A percentile compares a stretch with the other conserved stretches of the same genome.
phyloP scores from a whole-genome alignment of 1,140 invertebrate genomes.

The Caenorhabditis tropicalis region DNA sequence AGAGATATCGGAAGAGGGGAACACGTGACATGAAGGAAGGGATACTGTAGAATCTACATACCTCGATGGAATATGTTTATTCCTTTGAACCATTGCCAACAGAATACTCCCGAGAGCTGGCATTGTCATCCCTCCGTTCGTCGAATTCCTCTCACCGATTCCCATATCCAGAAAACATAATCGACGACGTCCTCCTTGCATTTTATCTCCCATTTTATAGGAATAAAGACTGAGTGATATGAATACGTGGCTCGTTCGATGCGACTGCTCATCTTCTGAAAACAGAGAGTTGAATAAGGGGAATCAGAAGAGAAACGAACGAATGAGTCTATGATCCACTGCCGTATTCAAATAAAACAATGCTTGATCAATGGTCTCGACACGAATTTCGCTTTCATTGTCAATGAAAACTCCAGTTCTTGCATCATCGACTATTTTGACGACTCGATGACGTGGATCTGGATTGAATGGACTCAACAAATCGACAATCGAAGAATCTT shows the following conservation, averaged over 20 bases:
- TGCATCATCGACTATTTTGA: conserved; percentile 56
- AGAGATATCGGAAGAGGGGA: neutral
- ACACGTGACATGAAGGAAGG: neutral
- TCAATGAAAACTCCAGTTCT: conserved; percentile 53
- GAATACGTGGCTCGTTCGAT: conserved; percentile 56
- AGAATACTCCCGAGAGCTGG: conserved; percentile 58
- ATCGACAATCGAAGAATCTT: conserved; percentile 54
- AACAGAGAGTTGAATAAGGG: neutral
- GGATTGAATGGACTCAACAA: conserved; percentile 57
- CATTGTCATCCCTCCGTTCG: conserved; percentile 59
- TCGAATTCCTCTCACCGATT: conserved; percentile 61
- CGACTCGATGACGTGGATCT: conserved; percentile 53
- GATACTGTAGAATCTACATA: neutral
- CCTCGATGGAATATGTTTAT: conserved; percentile 62
- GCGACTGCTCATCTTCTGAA: conserved; percentile 60
- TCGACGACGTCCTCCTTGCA: conserved; percentile 43
- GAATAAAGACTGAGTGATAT: conserved; percentile 56
- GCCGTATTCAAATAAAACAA: conserved; percentile 60
- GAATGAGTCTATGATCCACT: conserved; percentile 57
- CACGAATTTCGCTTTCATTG: conserved; percentile 57
- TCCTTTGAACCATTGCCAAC: conserved; percentile 59
- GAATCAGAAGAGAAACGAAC: conserved; percentile 8
- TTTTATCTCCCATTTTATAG: conserved; percentile 50
- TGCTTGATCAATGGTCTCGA: conserved; percentile 59
- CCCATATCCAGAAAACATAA: conserved; percentile 57